Conservation (phyloP, 2,113 vertebrate species). For the Macaca nemestrina region DNA sequence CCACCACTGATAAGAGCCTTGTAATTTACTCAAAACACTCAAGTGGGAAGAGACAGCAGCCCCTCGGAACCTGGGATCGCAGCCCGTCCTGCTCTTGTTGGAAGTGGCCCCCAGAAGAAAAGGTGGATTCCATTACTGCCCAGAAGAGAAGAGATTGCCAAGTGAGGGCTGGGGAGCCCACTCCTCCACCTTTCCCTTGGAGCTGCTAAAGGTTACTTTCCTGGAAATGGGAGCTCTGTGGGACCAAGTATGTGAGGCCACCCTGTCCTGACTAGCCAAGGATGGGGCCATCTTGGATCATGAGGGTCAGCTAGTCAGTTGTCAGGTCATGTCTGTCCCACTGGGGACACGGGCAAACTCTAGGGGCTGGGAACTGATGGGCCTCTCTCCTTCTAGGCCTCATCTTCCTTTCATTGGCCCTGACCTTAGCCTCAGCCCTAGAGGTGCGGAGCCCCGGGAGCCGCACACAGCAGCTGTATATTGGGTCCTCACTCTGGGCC, state of each 20-base stretch:
- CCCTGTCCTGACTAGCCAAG: not conserved
- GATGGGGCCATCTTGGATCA: not conserved
- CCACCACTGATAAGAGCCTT: slow-evolving; percentile 79
- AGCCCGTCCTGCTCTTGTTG: not conserved
- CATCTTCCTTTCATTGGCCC: not conserved
- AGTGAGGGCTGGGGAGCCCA: accelerated
- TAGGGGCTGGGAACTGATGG: not conserved
- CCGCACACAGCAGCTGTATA: accelerated
- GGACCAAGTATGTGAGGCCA: not conserved
- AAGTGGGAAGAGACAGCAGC: slow-evolving; percentile 47
- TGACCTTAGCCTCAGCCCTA: not conserved
- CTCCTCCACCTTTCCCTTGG: accelerated
- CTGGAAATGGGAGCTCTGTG: not conserved
- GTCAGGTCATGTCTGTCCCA: not conserved
- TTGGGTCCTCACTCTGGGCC: too few species aligned
- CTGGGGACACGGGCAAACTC: not conserved
- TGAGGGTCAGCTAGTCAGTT: not conserved
- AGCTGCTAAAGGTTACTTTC: not conserved
- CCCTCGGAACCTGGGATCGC: slow-evolving; percentile 30
- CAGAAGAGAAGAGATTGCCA: not conserved
- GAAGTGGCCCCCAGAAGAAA: not conserved
- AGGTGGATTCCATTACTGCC: not conserved
- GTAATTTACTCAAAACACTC: slow-evolving; percentile 82
- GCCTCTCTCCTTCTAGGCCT: not conserved
- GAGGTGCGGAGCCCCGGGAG: not conserved